phyloP scores from a whole-genome alignment of 2,888 invertebrate genomes.

The Ectemnius cavifrons region DNA sequence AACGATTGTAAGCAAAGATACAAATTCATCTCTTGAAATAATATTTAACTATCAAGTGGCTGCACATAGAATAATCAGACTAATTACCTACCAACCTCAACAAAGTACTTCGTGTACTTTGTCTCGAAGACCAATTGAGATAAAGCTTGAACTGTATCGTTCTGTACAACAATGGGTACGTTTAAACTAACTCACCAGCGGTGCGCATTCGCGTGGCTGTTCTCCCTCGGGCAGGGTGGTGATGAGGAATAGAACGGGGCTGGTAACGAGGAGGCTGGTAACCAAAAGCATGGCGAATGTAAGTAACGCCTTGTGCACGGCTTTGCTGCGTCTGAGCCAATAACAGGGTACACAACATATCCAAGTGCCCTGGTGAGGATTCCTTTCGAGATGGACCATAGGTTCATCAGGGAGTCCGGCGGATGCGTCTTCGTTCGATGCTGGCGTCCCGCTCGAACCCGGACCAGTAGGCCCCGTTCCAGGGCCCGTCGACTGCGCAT shows the following conservation, averaged over 20 bases:
- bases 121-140: too few relatives aligned
- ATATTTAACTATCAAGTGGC: too few relatives aligned
- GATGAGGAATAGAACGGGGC: conserved; percentile 82
- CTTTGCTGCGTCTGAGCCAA: conserved; percentile 80
- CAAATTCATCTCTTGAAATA: too few relatives aligned
- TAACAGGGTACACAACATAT: conserved; percentile 81
- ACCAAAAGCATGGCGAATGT: conserved; percentile 82
- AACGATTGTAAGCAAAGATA: too few relatives aligned
- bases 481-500: conserved; percentile 49
- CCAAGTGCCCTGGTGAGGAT: conserved; percentile 78
- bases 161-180: too few relatives aligned
- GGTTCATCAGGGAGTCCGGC: conserved; percentile 69
- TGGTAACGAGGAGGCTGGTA: conserved; percentile 81
- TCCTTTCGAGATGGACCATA: conserved; percentile 70
- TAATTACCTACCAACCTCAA: too few relatives aligned
- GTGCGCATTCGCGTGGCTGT: conserved; percentile 74
- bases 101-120: too few relatives aligned
- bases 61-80: too few relatives aligned
- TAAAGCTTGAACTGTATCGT: too few relatives aligned
- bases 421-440: conserved; percentile 48
- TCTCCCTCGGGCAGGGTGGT: conserved; percentile 77
- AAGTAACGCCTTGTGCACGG: conserved; percentile 81
- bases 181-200: conserved; percentile 66
- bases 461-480: conserved; percentile 34
- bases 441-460: conserved; percentile 43